Conservation (phyloP, 1,140 invertebrate genomes). For the Parapsyche elsis region DNA sequence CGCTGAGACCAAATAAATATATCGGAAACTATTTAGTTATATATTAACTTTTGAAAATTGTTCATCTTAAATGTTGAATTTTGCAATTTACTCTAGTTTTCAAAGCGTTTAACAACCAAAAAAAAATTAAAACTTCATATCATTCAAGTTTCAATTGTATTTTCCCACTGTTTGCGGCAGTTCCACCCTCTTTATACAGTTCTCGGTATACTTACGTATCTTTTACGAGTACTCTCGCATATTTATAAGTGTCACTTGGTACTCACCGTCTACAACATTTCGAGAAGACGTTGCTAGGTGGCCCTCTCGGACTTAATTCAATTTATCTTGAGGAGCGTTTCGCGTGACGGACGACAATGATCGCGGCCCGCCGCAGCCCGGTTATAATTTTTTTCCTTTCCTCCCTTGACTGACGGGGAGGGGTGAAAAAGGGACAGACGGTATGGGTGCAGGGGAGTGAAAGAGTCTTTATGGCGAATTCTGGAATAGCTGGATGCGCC, state of each 20-base stretch:
- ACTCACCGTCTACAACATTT: neutral
- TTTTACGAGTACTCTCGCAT: too few species aligned
- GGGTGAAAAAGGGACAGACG: neutral
- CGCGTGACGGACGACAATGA: constrained; percentile 20
- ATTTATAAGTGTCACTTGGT: neutral
- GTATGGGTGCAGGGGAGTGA: neutral
- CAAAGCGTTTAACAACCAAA: too few species aligned
- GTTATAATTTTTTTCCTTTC: constrained; percentile 8
- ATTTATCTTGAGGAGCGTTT: constrained; percentile 8
- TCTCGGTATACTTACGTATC: too few species aligned
- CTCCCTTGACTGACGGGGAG: neutral
- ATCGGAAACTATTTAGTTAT: too few species aligned
- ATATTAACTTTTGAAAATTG: too few species aligned
- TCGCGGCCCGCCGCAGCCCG: neutral
- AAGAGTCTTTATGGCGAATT: constrained; percentile 20
- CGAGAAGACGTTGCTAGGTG: neutral
- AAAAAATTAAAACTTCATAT: too few species aligned
- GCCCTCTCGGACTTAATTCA: constrained; percentile 1
- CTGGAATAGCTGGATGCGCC: constrained; percentile 21
- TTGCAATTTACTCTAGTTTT: too few species aligned
- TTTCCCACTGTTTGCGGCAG: too few species aligned
- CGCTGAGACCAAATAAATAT: too few species aligned
- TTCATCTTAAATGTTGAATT: too few species aligned
- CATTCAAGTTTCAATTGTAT: too few species aligned
- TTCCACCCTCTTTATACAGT: too few species aligned